Percentiles rank a stretch among this genome's conserved stretches.
Evolutionary conservation across 1,140 invertebrate genomes (phyloP).

Genomic region (Nebria ingens): DNA sequence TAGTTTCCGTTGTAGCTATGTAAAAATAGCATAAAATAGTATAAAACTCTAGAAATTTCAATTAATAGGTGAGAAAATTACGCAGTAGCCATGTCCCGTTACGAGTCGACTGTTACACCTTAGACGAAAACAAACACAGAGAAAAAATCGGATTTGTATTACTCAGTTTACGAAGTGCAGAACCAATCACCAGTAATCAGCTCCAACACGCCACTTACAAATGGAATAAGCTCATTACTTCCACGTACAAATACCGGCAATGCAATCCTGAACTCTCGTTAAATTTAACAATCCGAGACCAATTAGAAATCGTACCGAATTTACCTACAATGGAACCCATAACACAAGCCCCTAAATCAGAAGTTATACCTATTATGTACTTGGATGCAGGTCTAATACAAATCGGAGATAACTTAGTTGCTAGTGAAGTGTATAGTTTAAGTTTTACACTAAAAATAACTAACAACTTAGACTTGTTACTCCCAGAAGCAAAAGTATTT

Average conservation of each 20-base stretch:
- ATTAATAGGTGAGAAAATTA: conserved; percentile 38
- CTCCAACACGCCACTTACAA: conserved; percentile 23
- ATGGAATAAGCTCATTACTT: conserved; percentile 39
- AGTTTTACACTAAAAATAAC: conserved; percentile 23
- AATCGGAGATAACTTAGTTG: conserved; percentile 17
- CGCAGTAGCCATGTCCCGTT: conserved; percentile 37
- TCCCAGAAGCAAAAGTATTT: conserved; percentile 27
- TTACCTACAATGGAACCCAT: conserved; percentile 1
- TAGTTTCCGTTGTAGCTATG: too few species aligned
- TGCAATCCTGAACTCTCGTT: conserved; percentile 38
- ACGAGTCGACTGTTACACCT: conserved; percentile 39
- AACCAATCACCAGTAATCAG: conserved; percentile 30
- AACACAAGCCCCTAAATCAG: conserved; percentile 1
- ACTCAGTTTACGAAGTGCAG: conserved; percentile 38
- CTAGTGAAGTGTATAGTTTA: conserved; percentile 19
- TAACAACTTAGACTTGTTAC: conserved; percentile 25
- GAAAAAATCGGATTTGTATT: conserved; percentile 41
- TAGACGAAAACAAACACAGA: conserved; percentile 31
- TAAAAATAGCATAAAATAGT: too few species aligned
- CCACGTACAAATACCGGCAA: conserved; percentile 35
- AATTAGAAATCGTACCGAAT: background rate
- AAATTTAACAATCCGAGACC: conserved; percentile 37
- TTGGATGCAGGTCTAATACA: conserved; percentile 27
- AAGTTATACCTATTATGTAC: conserved; percentile 19
- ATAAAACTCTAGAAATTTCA: too few species aligned